These are phyloP conservation scores for Tiliacea aurago DNA, from an alignment of 2,888 invertebrate genomes.

Conservation along the genomic window DNA sequence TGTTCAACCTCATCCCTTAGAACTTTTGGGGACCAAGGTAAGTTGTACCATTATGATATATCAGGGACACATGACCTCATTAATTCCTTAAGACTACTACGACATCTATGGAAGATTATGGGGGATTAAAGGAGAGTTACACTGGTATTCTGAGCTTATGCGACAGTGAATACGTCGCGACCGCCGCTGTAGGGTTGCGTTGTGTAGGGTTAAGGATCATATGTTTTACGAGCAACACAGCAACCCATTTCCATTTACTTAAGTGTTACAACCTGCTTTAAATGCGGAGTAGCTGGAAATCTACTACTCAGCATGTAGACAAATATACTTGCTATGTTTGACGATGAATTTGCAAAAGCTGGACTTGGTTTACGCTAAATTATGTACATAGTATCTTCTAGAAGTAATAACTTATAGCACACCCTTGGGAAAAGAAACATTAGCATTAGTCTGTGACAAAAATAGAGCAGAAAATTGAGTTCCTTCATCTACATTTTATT, in stretches of 20 bases:
- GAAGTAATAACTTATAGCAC: not conserved
- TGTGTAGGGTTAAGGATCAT: conserved; percentile 55
- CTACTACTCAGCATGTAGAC: conserved; percentile 19
- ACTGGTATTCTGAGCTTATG: conserved; percentile 37
- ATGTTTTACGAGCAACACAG: conserved; percentile 60
- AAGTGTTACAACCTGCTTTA: conserved; percentile 58
- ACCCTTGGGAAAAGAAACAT: not conserved
- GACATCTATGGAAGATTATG: conserved; percentile 49
- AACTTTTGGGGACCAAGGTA: conserved; percentile 35
- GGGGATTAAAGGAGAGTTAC: conserved; percentile 45
- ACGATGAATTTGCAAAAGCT: conserved; percentile 14
- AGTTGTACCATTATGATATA: conserved; percentile 42
- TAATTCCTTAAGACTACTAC: conserved; percentile 59
- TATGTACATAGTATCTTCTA: not conserved
- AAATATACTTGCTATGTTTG: conserved; percentile 28
- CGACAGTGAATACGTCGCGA: conserved; percentile 25
- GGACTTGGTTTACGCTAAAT: conserved; percentile 11
- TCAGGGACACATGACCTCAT: conserved; percentile 68
- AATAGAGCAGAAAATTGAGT: not conserved
- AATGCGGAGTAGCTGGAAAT: conserved; percentile 52
- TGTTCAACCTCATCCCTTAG: conserved; percentile 21
- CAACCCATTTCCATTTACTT: conserved; percentile 57
- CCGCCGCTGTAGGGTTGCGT: conserved; percentile 29
- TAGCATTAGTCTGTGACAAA: not conserved
- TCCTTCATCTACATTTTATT: not conserved